Evolutionary conservation across 2,113 vertebrate species (phyloP).

Genomic region (Hippocampus abdominalis): DNA sequence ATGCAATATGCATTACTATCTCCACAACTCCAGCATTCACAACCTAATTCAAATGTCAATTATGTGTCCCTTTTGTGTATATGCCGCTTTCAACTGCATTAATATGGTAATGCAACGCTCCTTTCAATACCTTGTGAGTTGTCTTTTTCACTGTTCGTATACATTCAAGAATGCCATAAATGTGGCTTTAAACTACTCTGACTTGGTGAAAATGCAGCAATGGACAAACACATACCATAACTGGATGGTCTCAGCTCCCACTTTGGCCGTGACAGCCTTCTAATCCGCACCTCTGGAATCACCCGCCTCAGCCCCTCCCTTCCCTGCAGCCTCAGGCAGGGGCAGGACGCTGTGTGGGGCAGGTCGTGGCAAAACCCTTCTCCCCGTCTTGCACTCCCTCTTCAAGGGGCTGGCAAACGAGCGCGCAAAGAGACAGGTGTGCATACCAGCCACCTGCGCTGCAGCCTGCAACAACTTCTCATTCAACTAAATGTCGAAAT

Average conservation of each 20-base stretch:
- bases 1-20: not conserved
- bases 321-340: constrained; percentile 50
- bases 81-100: constrained; percentile 27
- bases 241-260: constrained; percentile 45
- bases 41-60: constrained; percentile 42
- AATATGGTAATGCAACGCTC: constrained; percentile 61
- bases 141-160: not conserved
- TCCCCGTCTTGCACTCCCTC: constrained; percentile 17
- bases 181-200: not conserved
- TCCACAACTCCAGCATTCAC: constrained; percentile 43
- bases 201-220: not conserved
- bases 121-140: constrained; percentile 18
- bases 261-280: constrained; percentile 53
- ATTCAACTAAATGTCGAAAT: constrained; percentile 16
- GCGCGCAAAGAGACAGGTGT: constrained; percentile 70
- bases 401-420: constrained; percentile 31
- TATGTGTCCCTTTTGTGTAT: constrained; percentile 30
- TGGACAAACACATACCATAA: not conserved
- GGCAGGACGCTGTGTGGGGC: constrained; percentile 55
- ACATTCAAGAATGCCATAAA: not conserved
- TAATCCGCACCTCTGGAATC: constrained; percentile 54
- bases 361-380: constrained; percentile 65
- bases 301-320: constrained; percentile 24
- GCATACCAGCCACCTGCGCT: constrained; percentile 69
- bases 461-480: constrained; percentile 24